Evolutionary conservation across 2,888 invertebrate species (phyloP).

Genomic region (Volucella inanis): DNA sequence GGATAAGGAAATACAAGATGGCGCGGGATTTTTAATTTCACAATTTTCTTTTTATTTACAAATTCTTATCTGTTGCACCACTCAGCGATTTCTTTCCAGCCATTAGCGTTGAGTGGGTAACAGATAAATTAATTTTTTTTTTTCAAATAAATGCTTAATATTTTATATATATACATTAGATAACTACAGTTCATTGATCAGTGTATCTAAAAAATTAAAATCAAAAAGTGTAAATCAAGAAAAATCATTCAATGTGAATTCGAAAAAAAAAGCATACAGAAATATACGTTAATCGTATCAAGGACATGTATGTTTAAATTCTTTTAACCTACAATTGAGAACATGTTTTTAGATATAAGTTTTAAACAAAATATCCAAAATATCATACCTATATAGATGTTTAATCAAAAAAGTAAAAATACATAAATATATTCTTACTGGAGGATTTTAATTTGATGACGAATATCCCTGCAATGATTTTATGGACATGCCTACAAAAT

Average conservation of each 20-base stretch:
- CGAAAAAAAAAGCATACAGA: conserved; percentile 17
- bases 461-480: conserved; percentile 26
- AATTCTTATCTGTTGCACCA: conserved; percentile 60
- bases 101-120: conserved; percentile 70
- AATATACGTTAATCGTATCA: neutral
- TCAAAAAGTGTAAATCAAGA: conserved; percentile 4
- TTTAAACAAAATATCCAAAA: conserved; percentile 16
- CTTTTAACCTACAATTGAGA: conserved; percentile 4
- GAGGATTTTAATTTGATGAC: conserved; percentile 40
- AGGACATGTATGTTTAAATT: conserved; percentile 26
- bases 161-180: conserved; percentile 27
- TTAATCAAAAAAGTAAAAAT: conserved; percentile 38
- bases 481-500: conserved; percentile 25
- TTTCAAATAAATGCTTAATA: neutral
- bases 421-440: conserved; percentile 47
- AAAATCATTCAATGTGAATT: conserved; percentile 26
- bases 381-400: conserved; percentile 51
- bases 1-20: conserved; percentile 42
- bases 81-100: conserved; percentile 70
- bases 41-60: conserved; percentile 4
- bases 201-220: conserved; percentile 45
- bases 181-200: conserved; percentile 68
- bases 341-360: conserved; percentile 35
- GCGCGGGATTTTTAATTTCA: conserved; percentile 12
- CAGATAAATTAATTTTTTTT: conserved; percentile 36